Base-by-base conservation (phyloP, 2,113 vertebrate genomes). In the Acanthochromis polyacanthus region DNA sequence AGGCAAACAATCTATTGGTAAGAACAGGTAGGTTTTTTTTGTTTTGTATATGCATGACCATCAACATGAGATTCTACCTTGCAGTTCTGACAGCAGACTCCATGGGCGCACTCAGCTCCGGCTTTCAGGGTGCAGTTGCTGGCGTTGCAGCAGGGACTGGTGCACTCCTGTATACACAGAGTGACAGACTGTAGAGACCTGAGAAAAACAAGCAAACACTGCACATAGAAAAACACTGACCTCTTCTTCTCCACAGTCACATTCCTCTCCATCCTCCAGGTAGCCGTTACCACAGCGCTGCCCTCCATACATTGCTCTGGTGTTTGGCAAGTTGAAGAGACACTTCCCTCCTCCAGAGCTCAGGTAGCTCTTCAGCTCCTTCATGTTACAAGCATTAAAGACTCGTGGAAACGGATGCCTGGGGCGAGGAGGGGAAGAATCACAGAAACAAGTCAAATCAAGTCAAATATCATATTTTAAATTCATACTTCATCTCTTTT, bases 311-410 rank as follows among this genome's bases (percentile, higher is more conserved):
- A 99, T 94, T 0, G 85, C 92, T 78, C 90, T 95, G 58, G 97
- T 97, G 89, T 99, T 97, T 0, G 98, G 98, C 90, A 96, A 93
- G 48, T 99, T 99, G 81, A 96, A 97, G 59, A 99, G 96, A 85
- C 98, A 99, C 94, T 98, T 99, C 11, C 98, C 98, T 59, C 98
- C 98, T 2, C 98, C 98, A 20, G 98, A 97, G 85, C 81, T 95
- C 90, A 99, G 93, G 73, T 97, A 99, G 65, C 93, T 95, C 71
- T 95, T 94, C 85, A 99, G 93, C 80, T 99, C 98, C 69, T 68
- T 95, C 63, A 90, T 89, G 81, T 99, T 99, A 88, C 98, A 99
- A 2, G 43, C 72, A 69, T 97, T 99, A 89, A 99, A 99, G 28
- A 97, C 96, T 30, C 90, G 95, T 36, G 98, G 98, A 75, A 99